A percentile compares a stretch with the other conserved stretches of the same genome.
Evolutionary conservation across 2,888 invertebrate species (phyloP).

Genomic region (Terebella lapidaria): DNA sequence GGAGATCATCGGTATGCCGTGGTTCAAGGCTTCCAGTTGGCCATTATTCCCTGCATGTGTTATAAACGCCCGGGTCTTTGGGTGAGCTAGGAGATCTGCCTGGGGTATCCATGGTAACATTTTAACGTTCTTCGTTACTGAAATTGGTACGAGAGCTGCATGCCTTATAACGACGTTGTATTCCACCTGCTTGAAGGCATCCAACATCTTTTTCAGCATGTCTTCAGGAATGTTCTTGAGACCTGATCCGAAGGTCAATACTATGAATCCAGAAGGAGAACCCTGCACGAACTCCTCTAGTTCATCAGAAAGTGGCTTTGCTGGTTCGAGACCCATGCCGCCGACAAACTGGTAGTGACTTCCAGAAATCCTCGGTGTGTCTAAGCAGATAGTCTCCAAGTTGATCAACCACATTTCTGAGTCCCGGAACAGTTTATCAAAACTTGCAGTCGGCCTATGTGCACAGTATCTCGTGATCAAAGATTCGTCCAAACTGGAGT

Average conservation of each 20-base stretch:
- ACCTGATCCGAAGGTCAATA: constrained; percentile 7
- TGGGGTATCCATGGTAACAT: constrained; percentile 10
- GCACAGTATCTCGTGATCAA: not conserved
- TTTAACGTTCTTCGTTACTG: constrained; percentile 1
- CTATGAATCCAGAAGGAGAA: constrained; percentile 1
- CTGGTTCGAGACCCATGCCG: not conserved
- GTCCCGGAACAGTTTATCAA: not conserved
- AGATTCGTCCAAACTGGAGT: not conserved
- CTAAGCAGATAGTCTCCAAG: constrained; percentile 4
- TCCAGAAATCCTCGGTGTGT: not conserved
- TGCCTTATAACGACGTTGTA: constrained; percentile 4
- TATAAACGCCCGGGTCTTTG: constrained; percentile 4
- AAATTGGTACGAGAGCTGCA: not conserved
- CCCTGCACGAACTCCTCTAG: not conserved
- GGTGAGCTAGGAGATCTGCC: constrained; percentile 12
- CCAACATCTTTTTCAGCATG: constrained; percentile 4
- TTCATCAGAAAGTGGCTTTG: constrained; percentile 2
- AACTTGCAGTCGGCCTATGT: not conserved
- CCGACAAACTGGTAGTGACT: constrained; percentile 1
- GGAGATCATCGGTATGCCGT: constrained; percentile 8
- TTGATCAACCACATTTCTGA: constrained; percentile 11
- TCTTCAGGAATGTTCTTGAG: not conserved
- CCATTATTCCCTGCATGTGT: constrained; percentile 11
- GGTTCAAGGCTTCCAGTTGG: constrained; percentile 8
- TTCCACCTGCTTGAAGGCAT: not conserved